Percentiles rank a stretch among this genome's conserved stretches.
Evolutionary conservation across 2,113 vertebrate species (phyloP).

Genomic region (Manacus vitellinus): DNA sequence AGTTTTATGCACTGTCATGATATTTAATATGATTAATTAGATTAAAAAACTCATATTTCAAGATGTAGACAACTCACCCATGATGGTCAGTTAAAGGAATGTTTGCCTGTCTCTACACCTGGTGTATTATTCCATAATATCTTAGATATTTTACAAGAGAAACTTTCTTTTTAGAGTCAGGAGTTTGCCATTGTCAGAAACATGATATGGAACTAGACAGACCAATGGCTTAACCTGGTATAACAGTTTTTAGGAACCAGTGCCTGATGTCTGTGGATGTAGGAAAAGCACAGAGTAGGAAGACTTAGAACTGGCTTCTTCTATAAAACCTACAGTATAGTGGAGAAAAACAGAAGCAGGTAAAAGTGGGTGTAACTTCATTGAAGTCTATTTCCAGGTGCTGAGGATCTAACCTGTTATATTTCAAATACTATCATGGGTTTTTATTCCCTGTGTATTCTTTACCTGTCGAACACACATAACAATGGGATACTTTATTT

Average conservation of each 20-base stretch:
- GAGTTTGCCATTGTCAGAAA: background rate
- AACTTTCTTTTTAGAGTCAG: background rate
- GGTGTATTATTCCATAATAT: background rate
- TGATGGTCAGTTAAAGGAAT: background rate
- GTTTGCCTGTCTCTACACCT: background rate
- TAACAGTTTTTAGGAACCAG: background rate
- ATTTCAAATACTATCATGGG: background rate
- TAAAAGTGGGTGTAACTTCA: background rate
- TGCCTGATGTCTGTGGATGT: background rate
- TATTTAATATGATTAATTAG: background rate
- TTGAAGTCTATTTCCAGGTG: constrained; percentile 7
- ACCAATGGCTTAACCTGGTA: constrained; percentile 11
- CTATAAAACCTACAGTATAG: background rate
- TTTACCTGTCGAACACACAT: constrained; percentile 49
- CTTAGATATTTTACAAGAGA: background rate
- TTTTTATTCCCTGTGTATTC: constrained; percentile 20
- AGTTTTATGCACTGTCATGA: background rate
- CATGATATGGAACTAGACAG: background rate
- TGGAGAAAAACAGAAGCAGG: background rate
- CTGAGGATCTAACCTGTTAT: background rate
- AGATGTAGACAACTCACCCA: background rate
- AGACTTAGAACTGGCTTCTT: background rate
- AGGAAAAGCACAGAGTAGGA: background rate
- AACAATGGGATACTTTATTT: constrained; percentile 62
- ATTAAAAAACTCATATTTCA: background rate